phyloP scores from a whole-genome alignment of 2,797 vertebrate genomes.

The Parambassis ranga region DNA sequence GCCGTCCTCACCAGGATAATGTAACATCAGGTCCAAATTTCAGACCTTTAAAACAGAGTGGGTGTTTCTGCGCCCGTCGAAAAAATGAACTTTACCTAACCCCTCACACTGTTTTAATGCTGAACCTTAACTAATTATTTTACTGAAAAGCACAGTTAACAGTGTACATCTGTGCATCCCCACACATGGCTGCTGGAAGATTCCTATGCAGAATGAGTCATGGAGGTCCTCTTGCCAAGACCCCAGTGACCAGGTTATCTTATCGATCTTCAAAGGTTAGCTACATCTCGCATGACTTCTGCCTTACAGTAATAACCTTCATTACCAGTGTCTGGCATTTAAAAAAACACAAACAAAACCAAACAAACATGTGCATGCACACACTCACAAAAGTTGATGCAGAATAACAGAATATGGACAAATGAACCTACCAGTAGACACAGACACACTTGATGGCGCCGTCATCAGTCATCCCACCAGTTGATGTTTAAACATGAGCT shows the following conservation, averaged over 20 bases:
- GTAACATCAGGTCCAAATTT: too few species aligned
- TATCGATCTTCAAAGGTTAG: conserved; percentile 21
- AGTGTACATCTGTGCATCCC: too few species aligned
- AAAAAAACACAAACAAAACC: not conserved
- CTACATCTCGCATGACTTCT: not conserved
- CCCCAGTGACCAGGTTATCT: not conserved
- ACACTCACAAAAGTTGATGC: not conserved
- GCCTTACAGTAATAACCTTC: not conserved
- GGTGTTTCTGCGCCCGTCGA: too few species aligned
- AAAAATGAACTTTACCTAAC: too few species aligned
- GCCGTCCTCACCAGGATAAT: too few species aligned
- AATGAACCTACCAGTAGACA: not conserved
- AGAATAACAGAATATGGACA: not conserved
- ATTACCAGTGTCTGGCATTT: not conserved
- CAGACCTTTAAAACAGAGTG: too few species aligned
- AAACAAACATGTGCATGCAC: not conserved
- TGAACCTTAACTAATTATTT: too few species aligned
- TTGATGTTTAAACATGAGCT: conserved; percentile 60
- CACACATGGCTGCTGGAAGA: not conserved
- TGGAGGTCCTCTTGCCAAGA: not conserved
- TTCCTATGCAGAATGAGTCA: not conserved
- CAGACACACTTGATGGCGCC: not conserved
- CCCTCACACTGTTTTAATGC: too few species aligned
- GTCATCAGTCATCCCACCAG: conserved; percentile 14
- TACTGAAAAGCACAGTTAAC: too few species aligned